Evolutionary conservation across 2,888 invertebrate species (phyloP).

Genomic region (Eurytoma adleriae): DNA sequence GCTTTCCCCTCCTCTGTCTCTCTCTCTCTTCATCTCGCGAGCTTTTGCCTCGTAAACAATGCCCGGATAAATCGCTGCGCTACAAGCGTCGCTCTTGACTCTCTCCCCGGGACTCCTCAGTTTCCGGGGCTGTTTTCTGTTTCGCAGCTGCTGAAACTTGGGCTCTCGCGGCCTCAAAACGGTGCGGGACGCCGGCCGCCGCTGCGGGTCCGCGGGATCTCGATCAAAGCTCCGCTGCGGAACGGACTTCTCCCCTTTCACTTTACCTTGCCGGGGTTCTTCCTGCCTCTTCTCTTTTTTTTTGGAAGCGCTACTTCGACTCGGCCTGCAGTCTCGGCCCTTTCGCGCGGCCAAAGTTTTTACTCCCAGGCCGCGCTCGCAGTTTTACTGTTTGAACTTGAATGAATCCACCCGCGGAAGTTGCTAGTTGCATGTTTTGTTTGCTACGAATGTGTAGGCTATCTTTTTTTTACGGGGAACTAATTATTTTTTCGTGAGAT

Average conservation of each 20-base stretch:
- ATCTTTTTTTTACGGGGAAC: neutral
- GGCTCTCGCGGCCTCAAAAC: constrained; percentile 1
- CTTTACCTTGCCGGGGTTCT: constrained; percentile 28
- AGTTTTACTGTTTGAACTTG: neutral
- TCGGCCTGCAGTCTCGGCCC: neutral
- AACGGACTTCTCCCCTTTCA: neutral
- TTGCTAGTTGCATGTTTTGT: neutral
- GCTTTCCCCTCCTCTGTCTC: constrained; percentile 9
- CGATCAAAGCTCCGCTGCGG: constrained; percentile 40
- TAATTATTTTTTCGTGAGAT: constrained; percentile 6
- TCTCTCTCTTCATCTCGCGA: constrained; percentile 20
- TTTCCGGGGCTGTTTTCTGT: constrained; percentile 45
- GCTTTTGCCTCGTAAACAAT: constrained; percentile 65
- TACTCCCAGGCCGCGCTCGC: neutral
- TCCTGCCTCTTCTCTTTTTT: constrained; percentile 7
- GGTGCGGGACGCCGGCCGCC: constrained; percentile 40
- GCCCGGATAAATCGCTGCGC: constrained; percentile 65
- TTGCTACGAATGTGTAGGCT: neutral
- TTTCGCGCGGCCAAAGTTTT: constrained; percentile 33
- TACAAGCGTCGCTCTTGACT: constrained; percentile 26
- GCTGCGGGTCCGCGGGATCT: constrained; percentile 44
- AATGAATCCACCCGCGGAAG: neutral
- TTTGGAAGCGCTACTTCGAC: constrained; percentile 25
- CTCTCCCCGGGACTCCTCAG: constrained; percentile 26
- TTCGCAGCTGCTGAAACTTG: constrained; percentile 47